Conservation (phyloP, 2,113 vertebrate species). For the Tragelaphus scriptus region DNA sequence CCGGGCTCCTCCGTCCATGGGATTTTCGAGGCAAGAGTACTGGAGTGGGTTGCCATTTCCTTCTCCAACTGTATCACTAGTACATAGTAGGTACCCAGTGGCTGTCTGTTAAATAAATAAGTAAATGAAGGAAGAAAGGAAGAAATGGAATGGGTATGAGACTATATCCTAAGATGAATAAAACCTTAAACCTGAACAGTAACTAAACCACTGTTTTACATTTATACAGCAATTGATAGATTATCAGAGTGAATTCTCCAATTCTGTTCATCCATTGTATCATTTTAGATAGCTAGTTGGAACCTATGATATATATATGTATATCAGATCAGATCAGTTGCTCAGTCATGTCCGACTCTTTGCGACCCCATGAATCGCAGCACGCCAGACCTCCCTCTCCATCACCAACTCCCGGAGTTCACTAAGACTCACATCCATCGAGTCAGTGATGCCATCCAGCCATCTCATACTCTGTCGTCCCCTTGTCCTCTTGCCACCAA, state of each 20-base stretch:
- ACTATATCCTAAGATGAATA: neutral
- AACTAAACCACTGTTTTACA: neutral
- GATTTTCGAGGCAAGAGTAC: neutral
- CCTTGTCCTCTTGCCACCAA: no score
- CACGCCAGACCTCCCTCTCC: no score
- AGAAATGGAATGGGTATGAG: neutral
- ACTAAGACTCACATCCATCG: no score
- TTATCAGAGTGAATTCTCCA: neutral
- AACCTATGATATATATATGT: neutral
- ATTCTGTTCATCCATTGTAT: neutral
- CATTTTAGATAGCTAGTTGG: neutral
- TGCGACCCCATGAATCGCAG: no score
- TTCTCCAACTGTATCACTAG: neutral
- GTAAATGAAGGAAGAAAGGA: neutral
- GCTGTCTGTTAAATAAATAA: neutral
- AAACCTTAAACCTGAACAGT: conserved; percentile 4
- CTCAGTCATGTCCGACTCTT: no score
- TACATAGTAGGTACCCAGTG: neutral
- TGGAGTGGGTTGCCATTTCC: neutral
- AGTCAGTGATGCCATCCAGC: no score
- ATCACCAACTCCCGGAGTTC: no score
- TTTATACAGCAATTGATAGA: neutral
- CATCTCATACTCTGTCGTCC: no score
- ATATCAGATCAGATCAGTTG: no score
- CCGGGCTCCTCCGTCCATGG: neutral